Evolutionary conservation across 2,888 invertebrate species (phyloP).

Genomic region (Andrena praecox): DNA sequence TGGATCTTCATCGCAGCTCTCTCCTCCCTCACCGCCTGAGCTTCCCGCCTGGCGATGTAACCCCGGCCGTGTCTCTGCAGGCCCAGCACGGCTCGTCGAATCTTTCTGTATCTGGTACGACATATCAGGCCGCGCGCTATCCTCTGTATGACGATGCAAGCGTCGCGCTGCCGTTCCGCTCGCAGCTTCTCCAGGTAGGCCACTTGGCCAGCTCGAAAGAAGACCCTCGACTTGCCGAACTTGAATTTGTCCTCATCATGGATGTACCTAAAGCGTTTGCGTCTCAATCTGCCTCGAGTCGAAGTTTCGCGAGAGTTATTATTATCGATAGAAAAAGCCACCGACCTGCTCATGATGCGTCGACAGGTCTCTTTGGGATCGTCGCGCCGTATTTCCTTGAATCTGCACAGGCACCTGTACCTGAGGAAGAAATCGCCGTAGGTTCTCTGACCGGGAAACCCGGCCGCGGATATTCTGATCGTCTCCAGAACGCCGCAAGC

Average conservation of each 20-base stretch:
- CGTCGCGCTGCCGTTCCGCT: conserved; percentile 91
- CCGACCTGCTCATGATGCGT: conserved; percentile 89
- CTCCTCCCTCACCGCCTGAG: conserved; percentile 89
- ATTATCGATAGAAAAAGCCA: neutral
- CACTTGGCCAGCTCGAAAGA: conserved; percentile 99
- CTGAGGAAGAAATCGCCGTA: conserved; percentile 92
- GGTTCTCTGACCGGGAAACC: conserved; percentile 95
- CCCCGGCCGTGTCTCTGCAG: conserved; percentile 94
- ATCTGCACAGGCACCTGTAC: conserved; percentile 94
- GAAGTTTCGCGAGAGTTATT: neutral
- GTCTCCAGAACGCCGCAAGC: conserved; percentile 99
- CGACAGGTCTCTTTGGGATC: conserved; percentile 93
- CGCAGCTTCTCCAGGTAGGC: conserved; percentile 98
- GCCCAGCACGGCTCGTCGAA: conserved; percentile 88
- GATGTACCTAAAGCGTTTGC: conserved; percentile 85
- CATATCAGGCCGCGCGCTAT: conserved; percentile 94
- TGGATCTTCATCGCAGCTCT: conserved; percentile 94
- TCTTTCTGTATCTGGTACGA: conserved; percentile 89
- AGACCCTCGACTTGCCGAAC: conserved; percentile 90
- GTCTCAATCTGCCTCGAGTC: neutral
- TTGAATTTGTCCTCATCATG: conserved; percentile 94
- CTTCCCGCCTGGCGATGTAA: conserved; percentile 92
- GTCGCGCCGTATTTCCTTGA: conserved; percentile 91
- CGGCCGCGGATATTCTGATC: conserved; percentile 98
- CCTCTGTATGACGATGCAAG: conserved; percentile 97